A percentile compares a stretch with the other conserved stretches of the same genome.
Conservation (phyloP, 2,797 vertebrate genomes). For the Parauchenoglanis ngamensis region DNA sequence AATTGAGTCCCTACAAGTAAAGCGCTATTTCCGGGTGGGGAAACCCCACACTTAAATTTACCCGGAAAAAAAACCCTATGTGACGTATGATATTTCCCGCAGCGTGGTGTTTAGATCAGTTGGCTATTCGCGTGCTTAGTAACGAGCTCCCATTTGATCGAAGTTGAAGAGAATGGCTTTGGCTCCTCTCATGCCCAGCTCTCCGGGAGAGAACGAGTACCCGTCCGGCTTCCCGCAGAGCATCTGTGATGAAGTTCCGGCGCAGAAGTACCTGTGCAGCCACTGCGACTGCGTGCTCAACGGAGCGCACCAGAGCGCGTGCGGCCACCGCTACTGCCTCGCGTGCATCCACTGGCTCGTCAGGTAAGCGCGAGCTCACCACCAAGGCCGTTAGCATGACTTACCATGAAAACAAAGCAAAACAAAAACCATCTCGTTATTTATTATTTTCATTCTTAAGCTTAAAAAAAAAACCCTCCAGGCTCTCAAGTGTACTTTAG, state of each 20-base stretch:
- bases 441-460: not conserved
- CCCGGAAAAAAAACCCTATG: not conserved
- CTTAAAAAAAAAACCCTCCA: not conserved
- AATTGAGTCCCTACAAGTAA: not conserved
- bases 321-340: slow-evolving; percentile 73
- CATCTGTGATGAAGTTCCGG: slow-evolving; percentile 69
- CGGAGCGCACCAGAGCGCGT: slow-evolving; percentile 70
- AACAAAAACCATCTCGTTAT: not conserved
- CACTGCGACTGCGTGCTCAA: slow-evolving; percentile 74
- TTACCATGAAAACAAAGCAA: too few species aligned
- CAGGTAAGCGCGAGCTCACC: slow-evolving; percentile 67
- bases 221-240: slow-evolving; percentile 75
- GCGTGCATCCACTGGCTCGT: slow-evolving; percentile 76
- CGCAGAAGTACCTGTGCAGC: slow-evolving; percentile 74
- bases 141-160: not conserved
- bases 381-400: not conserved
- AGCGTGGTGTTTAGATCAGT: not conserved
- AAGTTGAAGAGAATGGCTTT: not conserved
- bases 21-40: not conserved
- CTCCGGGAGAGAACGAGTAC: slow-evolving; percentile 78
- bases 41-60: slow-evolving; percentile 7
- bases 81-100: not conserved
- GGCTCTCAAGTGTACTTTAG: not conserved
- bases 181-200: slow-evolving; percentile 32
- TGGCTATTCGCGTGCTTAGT: not conserved